These are phyloP conservation scores for Ancistrus triradiatus DNA, from an alignment of 2,113 vertebrate species.

Conservation along the genomic window DNA sequence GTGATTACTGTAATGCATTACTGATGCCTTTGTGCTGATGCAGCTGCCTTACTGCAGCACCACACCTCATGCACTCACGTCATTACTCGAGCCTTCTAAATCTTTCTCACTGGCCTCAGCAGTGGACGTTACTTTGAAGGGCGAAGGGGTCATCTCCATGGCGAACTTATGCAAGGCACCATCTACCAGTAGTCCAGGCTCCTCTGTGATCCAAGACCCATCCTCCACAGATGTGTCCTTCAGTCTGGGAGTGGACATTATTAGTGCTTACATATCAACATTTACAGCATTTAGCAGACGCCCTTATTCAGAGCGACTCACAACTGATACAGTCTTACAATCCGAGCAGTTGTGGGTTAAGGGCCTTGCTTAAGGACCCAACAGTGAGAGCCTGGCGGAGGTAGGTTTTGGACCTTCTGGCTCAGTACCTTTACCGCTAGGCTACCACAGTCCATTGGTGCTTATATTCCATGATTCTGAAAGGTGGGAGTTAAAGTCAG, in stretches of 20 bases:
- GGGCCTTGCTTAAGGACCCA: no score
- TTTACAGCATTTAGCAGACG: no score
- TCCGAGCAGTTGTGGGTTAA: no score
- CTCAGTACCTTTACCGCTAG: no score
- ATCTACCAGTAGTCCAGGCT: constrained; percentile 31
- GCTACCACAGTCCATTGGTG: no score
- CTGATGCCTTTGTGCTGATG: constrained; percentile 1
- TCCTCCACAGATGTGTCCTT: constrained; percentile 52
- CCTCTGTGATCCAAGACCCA: constrained; percentile 44
- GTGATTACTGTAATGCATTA: background rate
- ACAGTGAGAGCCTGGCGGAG: no score
- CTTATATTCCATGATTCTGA: no score
- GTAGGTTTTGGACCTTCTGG: no score
- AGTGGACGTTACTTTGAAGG: constrained; percentile 41
- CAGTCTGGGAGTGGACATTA: constrained; percentile 41
- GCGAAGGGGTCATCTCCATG: constrained; percentile 49
- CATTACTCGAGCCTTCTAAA: background rate
- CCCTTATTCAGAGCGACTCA: no score
- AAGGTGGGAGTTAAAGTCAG: no score
- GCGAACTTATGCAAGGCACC: constrained; percentile 42
- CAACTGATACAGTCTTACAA: no score
- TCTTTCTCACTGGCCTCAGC: constrained; percentile 30
- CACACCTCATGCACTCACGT: constrained; percentile 11
- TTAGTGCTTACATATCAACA: no score
- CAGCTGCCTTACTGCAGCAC: background rate